Evolutionary conservation across 2,113 vertebrate genomes (phyloP), one percentile per base, ranked within the genome.

Genomic region (Gopherus flavomarginatus): DNA sequence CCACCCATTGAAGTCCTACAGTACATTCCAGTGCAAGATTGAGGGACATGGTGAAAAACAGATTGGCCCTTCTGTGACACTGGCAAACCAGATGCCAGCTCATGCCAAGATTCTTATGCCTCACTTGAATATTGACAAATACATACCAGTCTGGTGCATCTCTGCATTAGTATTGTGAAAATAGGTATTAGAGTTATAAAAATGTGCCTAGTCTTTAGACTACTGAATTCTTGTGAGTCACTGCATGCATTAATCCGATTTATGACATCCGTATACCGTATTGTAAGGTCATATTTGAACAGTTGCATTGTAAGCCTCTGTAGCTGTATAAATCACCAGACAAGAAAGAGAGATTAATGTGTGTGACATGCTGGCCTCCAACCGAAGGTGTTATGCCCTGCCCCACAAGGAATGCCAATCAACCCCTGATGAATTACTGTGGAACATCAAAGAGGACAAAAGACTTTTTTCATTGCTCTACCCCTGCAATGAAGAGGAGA

Each of bases 1-100:
- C 14, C 75, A 96, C 8, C 91, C 57, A 94, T 90, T 88, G 84
- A 94, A 96, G 94, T 95, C 93, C 95, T 87, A 29, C 65, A 54
- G 57, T 85, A 88, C 94, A 92, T 93, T 91, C 44, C 80, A 89
- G 79, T 81, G 50, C n/a, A 83, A 81, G 54, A 59, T 47, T 92
- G 95, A 96, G 87, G 75, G 94, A 88, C 85, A 89, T 88, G 53
- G 86, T 92, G 81, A 92, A 89, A 95, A 96, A 84, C 1, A 1
- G 84, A 94, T 95, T 88, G 62, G 44, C 78, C 35, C 27, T 94
- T 95, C 44, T 91, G 92, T 85, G 65, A 72, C 21, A 19, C 65
- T 72, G n/a, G n/a, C 65, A 72, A 72, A 72, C n/a, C n/a, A 72
- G n/a, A 9, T 72, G 2, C 9, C 65, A 72, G n/a, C 19, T n/a